Conservation (phyloP, 2,113 vertebrate species). For the Salvelinus fontinalis region DNA sequence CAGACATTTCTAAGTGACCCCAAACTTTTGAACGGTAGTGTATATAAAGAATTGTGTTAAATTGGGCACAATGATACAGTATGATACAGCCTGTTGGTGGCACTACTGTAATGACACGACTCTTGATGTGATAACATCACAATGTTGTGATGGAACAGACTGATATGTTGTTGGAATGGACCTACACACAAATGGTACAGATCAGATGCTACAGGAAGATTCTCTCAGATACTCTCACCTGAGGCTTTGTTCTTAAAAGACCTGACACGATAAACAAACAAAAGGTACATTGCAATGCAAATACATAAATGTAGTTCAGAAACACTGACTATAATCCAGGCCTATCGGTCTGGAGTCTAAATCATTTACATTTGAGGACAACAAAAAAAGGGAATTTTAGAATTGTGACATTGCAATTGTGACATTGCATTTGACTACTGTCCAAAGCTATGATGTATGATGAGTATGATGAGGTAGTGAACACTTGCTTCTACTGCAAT, state of each 20-base stretch:
- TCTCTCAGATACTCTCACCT: not conserved
- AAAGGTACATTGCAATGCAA: not conserved
- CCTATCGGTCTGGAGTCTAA: not conserved
- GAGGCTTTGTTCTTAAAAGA: not conserved
- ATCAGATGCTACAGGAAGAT: not conserved
- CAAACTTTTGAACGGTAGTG: too few species aligned
- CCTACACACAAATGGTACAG: not conserved
- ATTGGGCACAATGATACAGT: not conserved
- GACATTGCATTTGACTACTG: not conserved
- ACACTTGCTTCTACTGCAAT: constrained; percentile 1
- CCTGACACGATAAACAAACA: not conserved
- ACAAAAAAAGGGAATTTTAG: not conserved
- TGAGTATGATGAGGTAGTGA: constrained; percentile 5
- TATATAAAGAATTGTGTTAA: not conserved
- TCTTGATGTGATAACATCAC: not conserved
- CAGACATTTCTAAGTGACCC: too few species aligned
- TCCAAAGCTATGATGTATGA: too few species aligned
- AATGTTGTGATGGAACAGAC: constrained; percentile 2
- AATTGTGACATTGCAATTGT: not conserved
- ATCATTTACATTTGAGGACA: not conserved
- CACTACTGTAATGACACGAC: not conserved
- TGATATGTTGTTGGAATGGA: not conserved
- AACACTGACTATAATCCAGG: not conserved
- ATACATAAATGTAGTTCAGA: not conserved
- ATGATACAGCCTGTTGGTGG: not conserved